phyloP scores from a whole-genome alignment of 2,113 vertebrate species.

The Festucalex cinctus region DNA sequence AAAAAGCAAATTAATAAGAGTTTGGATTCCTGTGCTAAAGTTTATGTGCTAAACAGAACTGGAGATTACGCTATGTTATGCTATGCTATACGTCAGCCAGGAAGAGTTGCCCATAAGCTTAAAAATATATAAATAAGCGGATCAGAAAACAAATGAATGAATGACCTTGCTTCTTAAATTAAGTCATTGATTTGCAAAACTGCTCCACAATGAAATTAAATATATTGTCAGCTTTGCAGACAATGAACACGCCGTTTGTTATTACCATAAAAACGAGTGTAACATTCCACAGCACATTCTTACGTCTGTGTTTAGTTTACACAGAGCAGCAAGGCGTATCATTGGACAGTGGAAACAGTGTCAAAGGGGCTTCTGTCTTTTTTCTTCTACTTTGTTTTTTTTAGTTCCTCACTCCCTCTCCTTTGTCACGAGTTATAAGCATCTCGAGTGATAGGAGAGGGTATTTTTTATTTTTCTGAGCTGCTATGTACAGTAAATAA shows the following conservation, averaged over 20 bases:
- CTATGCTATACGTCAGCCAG: too few relatives aligned
- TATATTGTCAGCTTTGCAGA: neutral
- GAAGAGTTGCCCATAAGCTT: too few relatives aligned
- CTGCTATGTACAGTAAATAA: conserved; percentile 56
- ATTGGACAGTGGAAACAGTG: neutral
- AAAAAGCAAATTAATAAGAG: too few relatives aligned
- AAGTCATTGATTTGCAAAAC: too few relatives aligned
- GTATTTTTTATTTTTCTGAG: conserved; percentile 57
- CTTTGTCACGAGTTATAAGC: conserved; percentile 24
- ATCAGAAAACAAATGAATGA: too few relatives aligned
- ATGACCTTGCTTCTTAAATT: too few relatives aligned
- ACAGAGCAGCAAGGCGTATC: neutral
- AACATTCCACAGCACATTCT: neutral
- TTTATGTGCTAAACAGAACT: too few relatives aligned
- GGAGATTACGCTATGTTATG: too few relatives aligned
- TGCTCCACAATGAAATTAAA: too few relatives aligned
- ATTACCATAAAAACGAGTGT: neutral
- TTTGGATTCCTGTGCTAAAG: too few relatives aligned
- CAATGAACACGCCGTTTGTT: neutral
- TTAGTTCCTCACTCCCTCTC: conserved; percentile 12
- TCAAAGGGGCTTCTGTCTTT: conserved; percentile 31
- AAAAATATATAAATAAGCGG: too few relatives aligned
- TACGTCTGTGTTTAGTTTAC: conserved; percentile 1
- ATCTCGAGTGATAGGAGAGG: conserved; percentile 20
- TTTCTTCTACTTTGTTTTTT: conserved; percentile 18